A percentile compares a stretch with the other conserved stretches of the same genome.
Evolutionary conservation across 2,113 vertebrate genomes (phyloP).

Genomic region (Jaculus jaculus): DNA sequence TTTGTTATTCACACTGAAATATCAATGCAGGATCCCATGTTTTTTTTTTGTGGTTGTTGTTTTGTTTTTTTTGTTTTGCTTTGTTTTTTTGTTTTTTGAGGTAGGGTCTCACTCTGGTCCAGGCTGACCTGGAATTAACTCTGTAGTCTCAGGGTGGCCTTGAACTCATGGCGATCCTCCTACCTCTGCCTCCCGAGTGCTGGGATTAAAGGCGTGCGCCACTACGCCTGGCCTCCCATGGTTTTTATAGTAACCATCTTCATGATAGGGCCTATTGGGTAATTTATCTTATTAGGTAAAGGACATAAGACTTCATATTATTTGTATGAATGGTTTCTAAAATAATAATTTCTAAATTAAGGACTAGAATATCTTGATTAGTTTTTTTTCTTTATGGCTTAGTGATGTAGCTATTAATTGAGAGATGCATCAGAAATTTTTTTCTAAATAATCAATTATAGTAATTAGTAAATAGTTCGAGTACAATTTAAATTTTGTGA

Average conservation of each 20-base stretch:
- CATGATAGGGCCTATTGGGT: background rate
- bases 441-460: background rate
- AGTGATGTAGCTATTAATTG: slow-evolving; percentile 34
- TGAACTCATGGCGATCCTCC: too few species aligned
- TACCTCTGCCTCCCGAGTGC: too few species aligned
- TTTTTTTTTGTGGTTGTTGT: too few species aligned
- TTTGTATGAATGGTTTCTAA: slow-evolving; percentile 49
- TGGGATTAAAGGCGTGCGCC: too few species aligned
- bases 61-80: too few species aligned
- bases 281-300: background rate
- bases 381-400: slow-evolving; percentile 1
- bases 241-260: slow-evolving; percentile 17
- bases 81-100: too few species aligned
- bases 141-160: too few species aligned
- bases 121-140: too few species aligned
- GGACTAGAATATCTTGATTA: slow-evolving; percentile 4
- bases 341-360: slow-evolving; percentile 33
- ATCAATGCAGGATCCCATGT: slow-evolving; percentile 24
- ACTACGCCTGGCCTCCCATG: too few species aligned
- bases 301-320: background rate
- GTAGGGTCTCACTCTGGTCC: too few species aligned
- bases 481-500: background rate
- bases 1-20: slow-evolving; percentile 33
- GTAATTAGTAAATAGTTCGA: background rate
- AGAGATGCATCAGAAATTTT: background rate